Evolutionary conservation across 2,113 vertebrate genomes (phyloP), one percentile per base, ranked within the genome.

Genomic region (Athene noctua): DNA sequence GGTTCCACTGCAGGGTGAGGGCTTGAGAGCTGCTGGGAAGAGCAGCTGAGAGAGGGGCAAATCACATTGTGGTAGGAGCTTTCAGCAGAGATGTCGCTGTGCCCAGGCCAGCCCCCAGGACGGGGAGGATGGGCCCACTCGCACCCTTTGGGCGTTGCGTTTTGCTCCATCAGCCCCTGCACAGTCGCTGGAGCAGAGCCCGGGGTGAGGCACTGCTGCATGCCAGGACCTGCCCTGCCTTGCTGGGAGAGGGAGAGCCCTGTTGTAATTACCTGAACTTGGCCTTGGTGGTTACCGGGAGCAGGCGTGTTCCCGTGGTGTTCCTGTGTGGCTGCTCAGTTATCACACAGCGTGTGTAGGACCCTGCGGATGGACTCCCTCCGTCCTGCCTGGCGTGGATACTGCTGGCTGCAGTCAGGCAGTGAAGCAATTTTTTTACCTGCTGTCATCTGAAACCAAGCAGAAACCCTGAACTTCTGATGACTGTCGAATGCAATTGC

Each of bases 401-500:
- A 5, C 42, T 1, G 3, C 92, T 51, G 90, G 15, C 72, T 75
- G 91, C 52, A 32, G 30, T 55, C 75, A 74, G 88, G 77, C 91
- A 79, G 92, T 83, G 36, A 13, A 86, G 80, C 65, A 52, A 27
- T 92, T 62, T 42, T 73, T 63, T 80, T 79, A 92, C 92, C 89
- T 91, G 66, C 91, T 87, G 86, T 82, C 70, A 88, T 25, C 72
- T 79, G 97, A 95, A 94, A 70, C 94, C 84, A 84, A 92, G 91
- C 94, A 94, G 91, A 95, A 94, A 81, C 89, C 36, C 83, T 77
- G 80, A 87, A 55, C 91, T 92, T 74, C 83, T 73, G 44, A 55
- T 86, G 86, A 61, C 91, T 95, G 90, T 88, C 95, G 96, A 95
- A 95, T 97, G 95, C 91, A 95, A 92, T 92, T 95, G 91, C 70